phyloP scores from a whole-genome alignment of 2,888 invertebrate genomes.

The Ochlodes sylvanus region DNA sequence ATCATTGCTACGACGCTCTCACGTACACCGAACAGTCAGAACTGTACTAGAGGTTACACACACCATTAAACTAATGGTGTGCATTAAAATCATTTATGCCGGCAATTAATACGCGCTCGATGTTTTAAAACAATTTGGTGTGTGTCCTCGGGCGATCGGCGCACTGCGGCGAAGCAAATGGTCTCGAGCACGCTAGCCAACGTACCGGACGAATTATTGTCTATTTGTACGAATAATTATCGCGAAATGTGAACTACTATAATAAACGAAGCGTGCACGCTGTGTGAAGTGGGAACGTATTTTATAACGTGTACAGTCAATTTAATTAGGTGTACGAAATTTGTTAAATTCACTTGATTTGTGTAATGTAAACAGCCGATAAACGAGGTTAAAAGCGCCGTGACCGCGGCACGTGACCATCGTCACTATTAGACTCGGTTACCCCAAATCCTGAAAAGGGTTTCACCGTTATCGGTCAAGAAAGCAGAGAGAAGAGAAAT shows the following conservation, averaged over 20 bases:
- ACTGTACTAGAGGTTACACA: not conserved
- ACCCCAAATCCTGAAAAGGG: too few species aligned
- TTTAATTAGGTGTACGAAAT: not conserved
- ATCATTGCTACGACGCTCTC: constrained; percentile 9
- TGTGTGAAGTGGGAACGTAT: constrained; percentile 26
- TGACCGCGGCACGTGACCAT: too few species aligned
- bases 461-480: too few species aligned
- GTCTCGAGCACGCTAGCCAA: constrained; percentile 62
- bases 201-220: constrained; percentile 44
- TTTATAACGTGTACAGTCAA: not conserved
- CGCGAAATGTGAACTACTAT: constrained; percentile 31
- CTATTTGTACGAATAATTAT: constrained; percentile 40
- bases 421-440: too few species aligned
- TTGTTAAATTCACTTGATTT: not conserved
- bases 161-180: constrained; percentile 61
- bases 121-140: constrained; percentile 61
- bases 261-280: constrained; percentile 26
- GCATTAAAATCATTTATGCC: constrained; percentile 73
- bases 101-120: constrained; percentile 69
- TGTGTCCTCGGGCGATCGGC: constrained; percentile 57
- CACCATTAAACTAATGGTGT: constrained; percentile 56
- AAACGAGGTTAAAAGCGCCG: too few species aligned
- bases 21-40: not conserved
- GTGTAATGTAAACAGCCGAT: too few species aligned
- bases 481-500: too few species aligned